phyloP scores from a whole-genome alignment of 2,113 vertebrate genomes.

The Pachycephala philippinensis region DNA sequence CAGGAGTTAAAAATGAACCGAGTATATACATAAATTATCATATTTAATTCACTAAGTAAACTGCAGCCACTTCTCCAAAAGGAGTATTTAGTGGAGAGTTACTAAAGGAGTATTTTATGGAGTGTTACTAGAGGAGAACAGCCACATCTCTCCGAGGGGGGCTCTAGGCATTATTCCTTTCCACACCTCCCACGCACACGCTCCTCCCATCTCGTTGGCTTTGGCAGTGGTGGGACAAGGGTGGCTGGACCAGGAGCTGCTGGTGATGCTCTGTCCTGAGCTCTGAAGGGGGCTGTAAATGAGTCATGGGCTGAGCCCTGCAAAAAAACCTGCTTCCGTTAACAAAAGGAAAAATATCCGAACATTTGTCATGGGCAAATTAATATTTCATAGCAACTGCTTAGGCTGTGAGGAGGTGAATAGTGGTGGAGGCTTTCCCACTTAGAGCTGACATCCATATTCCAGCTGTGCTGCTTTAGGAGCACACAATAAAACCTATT shows the following conservation, averaged over 20 bases:
- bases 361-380: neutral
- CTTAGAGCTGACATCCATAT: neutral
- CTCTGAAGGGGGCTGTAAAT: neutral
- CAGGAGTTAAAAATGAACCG: neutral
- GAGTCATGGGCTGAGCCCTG: neutral
- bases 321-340: neutral
- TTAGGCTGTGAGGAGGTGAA: neutral
- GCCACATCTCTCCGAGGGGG: accelerated
- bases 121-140: neutral
- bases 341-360: neutral
- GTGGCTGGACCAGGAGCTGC: accelerated
- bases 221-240: neutral
- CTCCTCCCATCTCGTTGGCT: accelerated
- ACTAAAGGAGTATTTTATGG: neutral
- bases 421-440: neutral
- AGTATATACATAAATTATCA: accelerated
- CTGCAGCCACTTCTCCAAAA: neutral
- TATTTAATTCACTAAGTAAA: accelerated
- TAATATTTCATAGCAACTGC: neutral
- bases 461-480: slow-evolving; percentile 7
- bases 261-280: neutral
- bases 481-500: slow-evolving; percentile 10
- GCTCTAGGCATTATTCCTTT: neutral
- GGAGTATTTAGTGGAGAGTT: neutral
- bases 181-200: accelerated